Conservation (phyloP, 1,140 invertebrate species). For the Pseudomyrmex gracilis region DNA sequence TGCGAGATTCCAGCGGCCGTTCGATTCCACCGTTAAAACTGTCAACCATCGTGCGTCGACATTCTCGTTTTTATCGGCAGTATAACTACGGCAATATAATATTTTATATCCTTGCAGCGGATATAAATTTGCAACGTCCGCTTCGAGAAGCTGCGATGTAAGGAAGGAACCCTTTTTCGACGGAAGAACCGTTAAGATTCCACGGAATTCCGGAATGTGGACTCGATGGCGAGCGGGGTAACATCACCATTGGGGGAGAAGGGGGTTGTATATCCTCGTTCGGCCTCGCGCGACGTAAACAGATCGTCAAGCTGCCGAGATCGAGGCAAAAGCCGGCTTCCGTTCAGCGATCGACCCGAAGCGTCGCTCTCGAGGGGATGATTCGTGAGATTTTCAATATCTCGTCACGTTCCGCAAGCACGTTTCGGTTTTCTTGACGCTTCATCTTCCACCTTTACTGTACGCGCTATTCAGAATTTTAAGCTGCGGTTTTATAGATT, state of each 20-base stretch:
- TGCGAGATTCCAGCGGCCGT: not conserved
- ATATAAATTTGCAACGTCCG: not conserved
- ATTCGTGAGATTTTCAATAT: conserved; percentile 54
- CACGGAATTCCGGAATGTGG: not conserved
- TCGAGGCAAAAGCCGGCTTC: conserved; percentile 1
- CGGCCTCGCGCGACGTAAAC: conserved; percentile 28
- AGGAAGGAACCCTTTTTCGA: not conserved
- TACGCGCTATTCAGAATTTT: conserved; percentile 18
- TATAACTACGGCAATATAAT: conserved; percentile 24
- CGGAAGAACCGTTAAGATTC: conserved; percentile 36
- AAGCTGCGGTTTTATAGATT: not conserved
- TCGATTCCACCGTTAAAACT: conserved; percentile 25
- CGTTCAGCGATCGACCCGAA: conserved; percentile 4
- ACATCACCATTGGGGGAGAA: not conserved
- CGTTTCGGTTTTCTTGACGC: conserved; percentile 27
- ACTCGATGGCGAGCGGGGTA: not conserved
- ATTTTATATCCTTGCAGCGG: conserved; percentile 25
- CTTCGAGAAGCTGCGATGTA: conserved; percentile 1
- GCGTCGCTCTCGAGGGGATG: conserved; percentile 3
- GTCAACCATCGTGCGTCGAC: too few species aligned
- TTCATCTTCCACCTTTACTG: not conserved
- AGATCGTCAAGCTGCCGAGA: conserved; percentile 7
- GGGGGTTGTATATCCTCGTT: not conserved
- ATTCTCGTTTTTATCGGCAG: conserved; percentile 11
- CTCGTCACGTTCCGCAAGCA: conserved; percentile 41